These are phyloP conservation scores for Podargus strigoides DNA, from an alignment of 2,797 vertebrate species.

Conservation along the genomic window DNA sequence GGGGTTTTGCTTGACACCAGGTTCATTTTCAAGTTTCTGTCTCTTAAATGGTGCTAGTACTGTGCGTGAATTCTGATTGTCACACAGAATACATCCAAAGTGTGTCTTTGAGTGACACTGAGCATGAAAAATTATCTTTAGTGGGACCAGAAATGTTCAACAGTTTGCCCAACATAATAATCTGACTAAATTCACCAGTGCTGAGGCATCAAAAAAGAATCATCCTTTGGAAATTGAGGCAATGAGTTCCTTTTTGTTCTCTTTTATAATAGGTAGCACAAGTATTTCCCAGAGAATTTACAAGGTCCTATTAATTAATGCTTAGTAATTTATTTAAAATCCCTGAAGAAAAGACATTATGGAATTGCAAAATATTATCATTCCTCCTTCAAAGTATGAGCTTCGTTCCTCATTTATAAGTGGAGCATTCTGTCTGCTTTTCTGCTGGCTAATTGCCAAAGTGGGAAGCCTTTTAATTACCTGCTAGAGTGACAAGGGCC, in stretches of 20 bases:
- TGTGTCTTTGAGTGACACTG: background rate
- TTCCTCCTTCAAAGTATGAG: background rate
- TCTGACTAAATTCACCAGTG: background rate
- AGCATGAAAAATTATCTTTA: background rate
- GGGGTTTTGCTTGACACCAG: background rate
- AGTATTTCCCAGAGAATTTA: background rate
- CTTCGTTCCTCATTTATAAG: background rate
- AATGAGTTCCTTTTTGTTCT: background rate
- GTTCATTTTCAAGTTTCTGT: background rate
- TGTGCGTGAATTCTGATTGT: background rate
- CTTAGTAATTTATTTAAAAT: conserved; percentile 15
- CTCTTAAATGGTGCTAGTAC: background rate
- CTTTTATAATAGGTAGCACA: background rate
- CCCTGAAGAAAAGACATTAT: background rate
- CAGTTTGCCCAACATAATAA: background rate
- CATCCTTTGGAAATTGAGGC: background rate
- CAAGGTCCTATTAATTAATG: conserved; percentile 17
- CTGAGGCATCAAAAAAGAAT: background rate
- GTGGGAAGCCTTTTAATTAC: conserved; percentile 51
- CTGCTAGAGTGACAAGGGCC: conserved; percentile 3
- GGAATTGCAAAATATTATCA: background rate
- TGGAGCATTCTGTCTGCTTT: background rate
- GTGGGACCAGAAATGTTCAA: background rate
- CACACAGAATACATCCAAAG: background rate
- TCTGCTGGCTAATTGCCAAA: conserved; percentile 23